These are phyloP conservation scores for Syngnathus typhle DNA, from an alignment of 2,113 vertebrate species.

Conservation along the genomic window DNA sequence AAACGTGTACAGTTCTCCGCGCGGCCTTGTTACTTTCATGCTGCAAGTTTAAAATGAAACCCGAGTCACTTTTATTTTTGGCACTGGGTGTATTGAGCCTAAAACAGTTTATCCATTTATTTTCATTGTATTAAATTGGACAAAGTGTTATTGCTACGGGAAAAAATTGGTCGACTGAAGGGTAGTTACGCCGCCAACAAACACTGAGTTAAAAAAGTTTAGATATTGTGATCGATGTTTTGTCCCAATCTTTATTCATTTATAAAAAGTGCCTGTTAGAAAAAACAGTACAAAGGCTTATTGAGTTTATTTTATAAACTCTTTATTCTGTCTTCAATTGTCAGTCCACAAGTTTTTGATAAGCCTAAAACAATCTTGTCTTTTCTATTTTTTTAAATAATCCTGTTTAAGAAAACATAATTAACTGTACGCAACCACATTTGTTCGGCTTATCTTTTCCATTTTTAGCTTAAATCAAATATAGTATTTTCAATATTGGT, in stretches of 20 bases:
- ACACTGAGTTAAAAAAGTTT: no score
- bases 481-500: background rate
- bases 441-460: background rate
- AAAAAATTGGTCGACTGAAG: background rate
- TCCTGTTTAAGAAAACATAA: background rate
- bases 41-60: background rate
- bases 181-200: no score
- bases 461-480: background rate
- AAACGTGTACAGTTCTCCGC: background rate
- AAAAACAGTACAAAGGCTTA: background rate
- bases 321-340: background rate
- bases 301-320: no score
- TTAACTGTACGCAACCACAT: background rate
- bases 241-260: no score
- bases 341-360: background rate
- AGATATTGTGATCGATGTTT: no score
- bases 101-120: background rate
- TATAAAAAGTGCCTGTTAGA: background rate
- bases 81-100: no score
- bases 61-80: background rate
- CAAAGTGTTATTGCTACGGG: background rate
- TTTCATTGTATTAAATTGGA: background rate
- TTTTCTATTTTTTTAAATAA: background rate
- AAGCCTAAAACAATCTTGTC: background rate
- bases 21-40: no score